These are phyloP conservation scores for Araneus ventricosus DNA, from an alignment of 1,140 invertebrate genomes.

Conservation along the genomic window DNA sequence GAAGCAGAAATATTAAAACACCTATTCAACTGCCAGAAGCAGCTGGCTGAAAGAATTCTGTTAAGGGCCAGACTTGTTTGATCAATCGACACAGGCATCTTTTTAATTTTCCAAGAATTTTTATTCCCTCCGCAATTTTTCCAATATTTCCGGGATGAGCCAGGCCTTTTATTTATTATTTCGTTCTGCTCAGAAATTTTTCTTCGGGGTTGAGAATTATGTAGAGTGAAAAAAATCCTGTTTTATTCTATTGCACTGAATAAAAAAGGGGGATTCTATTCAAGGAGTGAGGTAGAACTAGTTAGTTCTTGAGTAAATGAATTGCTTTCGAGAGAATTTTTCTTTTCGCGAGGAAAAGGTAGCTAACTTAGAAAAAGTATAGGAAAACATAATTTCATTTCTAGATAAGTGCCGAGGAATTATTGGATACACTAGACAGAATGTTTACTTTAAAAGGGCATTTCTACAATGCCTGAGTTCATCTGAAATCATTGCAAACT, in stretches of 20 bases:
- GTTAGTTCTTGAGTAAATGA: background rate
- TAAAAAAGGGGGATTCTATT: background rate
- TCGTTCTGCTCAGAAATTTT: background rate
- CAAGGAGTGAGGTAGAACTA: background rate
- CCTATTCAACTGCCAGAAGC: slow-evolving; percentile 38
- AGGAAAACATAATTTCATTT: background rate
- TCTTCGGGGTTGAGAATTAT: background rate
- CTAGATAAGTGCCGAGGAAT: too few relatives aligned
- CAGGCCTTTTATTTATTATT: background rate
- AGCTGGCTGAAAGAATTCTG: slow-evolving; percentile 10
- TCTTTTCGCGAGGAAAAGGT: too few relatives aligned
- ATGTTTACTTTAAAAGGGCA: too few relatives aligned
- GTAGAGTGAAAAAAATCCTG: background rate
- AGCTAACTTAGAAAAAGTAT: background rate
- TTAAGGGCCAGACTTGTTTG: slow-evolving; percentile 3
- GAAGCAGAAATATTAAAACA: slow-evolving; percentile 6
- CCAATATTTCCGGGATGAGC: background rate
- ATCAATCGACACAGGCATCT: slow-evolving; percentile 44
- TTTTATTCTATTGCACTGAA: background rate
- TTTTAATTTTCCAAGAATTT: slow-evolving; percentile 31
- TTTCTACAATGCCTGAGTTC: too few relatives aligned
- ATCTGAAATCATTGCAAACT: too few relatives aligned
- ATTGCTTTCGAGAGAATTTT: background rate
- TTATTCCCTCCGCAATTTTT: slow-evolving; percentile 30
- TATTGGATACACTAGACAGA: too few relatives aligned